Evolutionary conservation across 1,140 invertebrate genomes (phyloP).

Genomic region (Drosophila sechellia): DNA sequence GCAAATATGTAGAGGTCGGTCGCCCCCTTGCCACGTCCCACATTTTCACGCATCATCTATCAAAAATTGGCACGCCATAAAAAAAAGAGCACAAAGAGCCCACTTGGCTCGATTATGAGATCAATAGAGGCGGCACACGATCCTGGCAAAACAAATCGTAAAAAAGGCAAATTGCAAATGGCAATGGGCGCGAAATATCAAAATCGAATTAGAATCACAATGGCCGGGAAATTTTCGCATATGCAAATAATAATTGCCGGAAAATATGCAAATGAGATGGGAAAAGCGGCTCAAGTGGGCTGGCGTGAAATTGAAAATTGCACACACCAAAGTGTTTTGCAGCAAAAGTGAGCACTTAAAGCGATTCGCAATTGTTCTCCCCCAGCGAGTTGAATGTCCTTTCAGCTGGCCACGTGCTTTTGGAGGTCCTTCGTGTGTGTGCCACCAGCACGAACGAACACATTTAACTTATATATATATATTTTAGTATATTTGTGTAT

Average conservation of each 20-base stretch:
- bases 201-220: constrained; percentile 70
- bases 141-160: constrained; percentile 73
- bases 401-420: constrained; percentile 7
- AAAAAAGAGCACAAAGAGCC: constrained; percentile 41
- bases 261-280: constrained; percentile 77
- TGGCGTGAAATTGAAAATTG: constrained; percentile 44
- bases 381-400: constrained; percentile 65
- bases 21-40: constrained; percentile 7
- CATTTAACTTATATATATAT: neutral
- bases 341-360: constrained; percentile 9
- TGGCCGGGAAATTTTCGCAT: constrained; percentile 52
- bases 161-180: constrained; percentile 75
- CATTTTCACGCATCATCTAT: constrained; percentile 75
- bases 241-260: constrained; percentile 76
- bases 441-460: constrained; percentile 34
- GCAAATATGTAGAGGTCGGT: constrained; percentile 56
- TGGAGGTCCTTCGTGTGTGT: constrained; percentile 7
- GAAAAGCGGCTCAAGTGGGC: constrained; percentile 1
- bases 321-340: neutral
- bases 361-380: constrained; percentile 22
- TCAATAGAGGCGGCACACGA: constrained; percentile 55
- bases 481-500: neutral
- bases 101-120: constrained; percentile 71
- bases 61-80: constrained; percentile 75
- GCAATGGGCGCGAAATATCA: constrained; percentile 69